A percentile compares a stretch with the other conserved stretches of the same genome.
Conservation (phyloP, 2,113 vertebrate genomes). For the Nothobranchius furzeri region DNA sequence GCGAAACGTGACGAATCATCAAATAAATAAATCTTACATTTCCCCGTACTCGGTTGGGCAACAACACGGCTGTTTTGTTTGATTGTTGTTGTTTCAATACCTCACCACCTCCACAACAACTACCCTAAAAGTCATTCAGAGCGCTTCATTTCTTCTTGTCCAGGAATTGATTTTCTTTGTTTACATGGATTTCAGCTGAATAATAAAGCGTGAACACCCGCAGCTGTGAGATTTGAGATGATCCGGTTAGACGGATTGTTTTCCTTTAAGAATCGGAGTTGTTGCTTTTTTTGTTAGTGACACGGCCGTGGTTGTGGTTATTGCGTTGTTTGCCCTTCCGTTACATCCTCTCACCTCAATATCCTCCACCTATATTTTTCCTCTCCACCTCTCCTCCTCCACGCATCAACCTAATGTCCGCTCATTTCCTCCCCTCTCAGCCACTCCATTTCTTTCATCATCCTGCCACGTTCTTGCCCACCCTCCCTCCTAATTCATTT, state of each 20-base stretch:
- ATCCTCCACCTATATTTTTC: conserved; percentile 28
- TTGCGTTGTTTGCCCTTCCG: conserved; percentile 42
- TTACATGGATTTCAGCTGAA: conserved; percentile 8
- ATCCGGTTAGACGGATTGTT: conserved; percentile 26
- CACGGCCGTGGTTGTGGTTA: conserved; percentile 30
- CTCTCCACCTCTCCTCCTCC: conserved; percentile 35
- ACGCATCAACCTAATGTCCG: conserved; percentile 65
- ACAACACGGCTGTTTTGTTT: neutral
- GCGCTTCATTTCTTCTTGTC: neutral
- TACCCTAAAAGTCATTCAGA: neutral
- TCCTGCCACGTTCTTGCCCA: conserved; percentile 22
- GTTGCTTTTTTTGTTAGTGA: conserved; percentile 23
- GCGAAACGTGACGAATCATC: neutral
- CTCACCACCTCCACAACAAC: neutral
- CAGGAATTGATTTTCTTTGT: conserved; percentile 18
- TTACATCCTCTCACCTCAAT: conserved; percentile 62
- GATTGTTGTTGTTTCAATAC: neutral
- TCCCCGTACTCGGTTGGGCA: conserved; percentile 10
- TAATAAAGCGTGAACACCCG: conserved; percentile 3
- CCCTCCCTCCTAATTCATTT: conserved; percentile 73
- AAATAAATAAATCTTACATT: conserved; percentile 11
- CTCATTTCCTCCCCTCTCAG: conserved; percentile 67
- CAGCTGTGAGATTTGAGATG: conserved; percentile 5
- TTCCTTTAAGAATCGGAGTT: conserved; percentile 29
- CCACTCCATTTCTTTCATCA: conserved; percentile 58